These are phyloP conservation scores for Atta texana DNA, from an alignment of 1,140 invertebrate genomes.

Conservation along the genomic window DNA sequence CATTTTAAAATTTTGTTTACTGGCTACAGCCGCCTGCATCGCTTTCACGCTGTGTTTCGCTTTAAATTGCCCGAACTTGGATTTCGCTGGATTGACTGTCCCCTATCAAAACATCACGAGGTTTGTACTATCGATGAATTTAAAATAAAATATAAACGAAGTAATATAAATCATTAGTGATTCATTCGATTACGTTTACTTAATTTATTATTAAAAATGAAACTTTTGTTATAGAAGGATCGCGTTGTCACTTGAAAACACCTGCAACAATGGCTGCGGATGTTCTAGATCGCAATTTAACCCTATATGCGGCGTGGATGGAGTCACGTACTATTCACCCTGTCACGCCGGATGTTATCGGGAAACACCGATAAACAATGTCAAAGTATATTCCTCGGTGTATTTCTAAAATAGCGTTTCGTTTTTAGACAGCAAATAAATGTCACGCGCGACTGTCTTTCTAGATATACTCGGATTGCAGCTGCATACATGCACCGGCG, in stretches of 20 bases:
- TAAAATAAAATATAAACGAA: no score
- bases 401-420: neutral
- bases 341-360: constrained; percentile 93
- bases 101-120: constrained; percentile 85
- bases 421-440: neutral
- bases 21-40: constrained; percentile 88
- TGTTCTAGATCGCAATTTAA: constrained; percentile 87
- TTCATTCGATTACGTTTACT: neutral
- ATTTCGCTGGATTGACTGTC: constrained; percentile 91
- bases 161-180: neutral
- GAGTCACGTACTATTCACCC: constrained; percentile 93
- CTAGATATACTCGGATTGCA: constrained; percentile 87
- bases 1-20: constrained; percentile 92
- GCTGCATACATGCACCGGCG: constrained; percentile 82
- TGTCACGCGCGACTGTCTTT: neutral
- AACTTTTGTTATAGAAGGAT: constrained; percentile 69
- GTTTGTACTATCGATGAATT: constrained; percentile 80
- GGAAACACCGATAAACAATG: constrained; percentile 80
- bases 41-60: constrained; percentile 89
- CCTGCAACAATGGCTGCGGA: constrained; percentile 89
- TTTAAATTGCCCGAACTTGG: constrained; percentile 91
- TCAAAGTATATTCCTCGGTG: constrained; percentile 67
- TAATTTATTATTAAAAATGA: constrained; percentile 24
- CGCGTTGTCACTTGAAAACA: constrained; percentile 80
- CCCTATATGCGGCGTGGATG: constrained; percentile 93